Base-by-base conservation (phyloP, 2,113 vertebrate species). In the Caranx melampygus region DNA sequence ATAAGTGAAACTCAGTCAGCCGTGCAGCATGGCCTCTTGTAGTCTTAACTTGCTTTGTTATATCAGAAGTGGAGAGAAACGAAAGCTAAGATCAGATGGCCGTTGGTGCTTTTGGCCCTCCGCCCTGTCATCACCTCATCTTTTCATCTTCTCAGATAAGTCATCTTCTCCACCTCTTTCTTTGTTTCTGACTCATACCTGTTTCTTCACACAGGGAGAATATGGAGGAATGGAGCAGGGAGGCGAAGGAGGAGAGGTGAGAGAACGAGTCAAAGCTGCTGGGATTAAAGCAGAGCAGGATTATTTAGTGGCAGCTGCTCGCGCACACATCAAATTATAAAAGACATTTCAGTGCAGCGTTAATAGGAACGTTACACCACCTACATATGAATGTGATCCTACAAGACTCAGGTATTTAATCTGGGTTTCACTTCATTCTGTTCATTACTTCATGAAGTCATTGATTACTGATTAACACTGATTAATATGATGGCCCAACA, bases 201-300 rank as follows among this genome's bases (percentile, higher is more conserved):
- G 44, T 78, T 40, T 63, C 69, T 3, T 73, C 35, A 64, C 14
- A 10, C 91, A 96, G 95, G 95, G 89, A 78, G 94, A 95, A 60
- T 95, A 95, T 18, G 94, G 94, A 15, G 94, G 93, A 40, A 93
- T 92, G 92, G 94, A 95, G n/a, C 93, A 93, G 81, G 95, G 93
- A 5, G 94, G 93, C 37, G 92, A 95, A 65, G 94, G 94, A 81
- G 95, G 94, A 90, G 92, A 96, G 94, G 95, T 95, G 75, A 90
- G 90, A 63, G 55, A 66, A 66, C 31, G 9, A 1, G 4, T 63
- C 31, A 2, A 12, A 3, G 20, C 21, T 11, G 20, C 63, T 31
- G 26, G 14, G 2, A 33, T 31, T 5, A 14, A 35, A 62, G 26
- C 54, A 26, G 26, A 34, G 35, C n/a, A 4, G 64, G 64, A 54